phyloP scores from a whole-genome alignment of 2,113 vertebrate genomes.

The Thamnaconus septentrionalis region DNA sequence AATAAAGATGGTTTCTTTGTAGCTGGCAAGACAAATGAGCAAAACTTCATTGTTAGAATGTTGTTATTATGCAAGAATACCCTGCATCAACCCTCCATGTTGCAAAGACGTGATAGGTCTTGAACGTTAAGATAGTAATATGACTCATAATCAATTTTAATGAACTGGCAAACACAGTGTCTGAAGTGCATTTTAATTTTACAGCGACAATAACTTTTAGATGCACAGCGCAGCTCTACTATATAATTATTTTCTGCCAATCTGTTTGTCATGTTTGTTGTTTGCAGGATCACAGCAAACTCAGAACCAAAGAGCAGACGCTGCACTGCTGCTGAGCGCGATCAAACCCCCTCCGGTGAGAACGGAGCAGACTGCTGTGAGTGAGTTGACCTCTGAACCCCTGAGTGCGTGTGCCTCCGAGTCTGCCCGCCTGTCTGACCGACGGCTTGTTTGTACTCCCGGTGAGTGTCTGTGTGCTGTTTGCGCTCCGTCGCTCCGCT shows the following conservation, averaged over 20 bases:
- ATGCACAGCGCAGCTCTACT: not conserved
- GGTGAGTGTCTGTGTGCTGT: slow-evolving; percentile 1
- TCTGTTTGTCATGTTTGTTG: too few species aligned
- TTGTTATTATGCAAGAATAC: too few species aligned
- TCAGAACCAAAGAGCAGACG: slow-evolving; percentile 22
- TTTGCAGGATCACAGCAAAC: not conserved
- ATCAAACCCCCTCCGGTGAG: slow-evolving; percentile 25
- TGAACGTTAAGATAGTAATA: too few species aligned
- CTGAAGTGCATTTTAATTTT: too few species aligned
- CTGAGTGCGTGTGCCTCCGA: slow-evolving; percentile 8
- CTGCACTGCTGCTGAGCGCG: slow-evolving; percentile 14
- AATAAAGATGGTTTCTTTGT: too few species aligned
- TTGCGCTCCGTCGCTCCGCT: not conserved
- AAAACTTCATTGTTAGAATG: too few species aligned
- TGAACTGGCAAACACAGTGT: too few species aligned
- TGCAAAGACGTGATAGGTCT: too few species aligned
- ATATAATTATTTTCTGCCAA: too few species aligned
- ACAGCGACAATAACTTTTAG: not conserved
- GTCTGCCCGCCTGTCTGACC: slow-evolving; percentile 33
- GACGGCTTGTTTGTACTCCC: slow-evolving; percentile 16
- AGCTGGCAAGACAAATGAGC: too few species aligned
- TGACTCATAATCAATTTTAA: too few species aligned
- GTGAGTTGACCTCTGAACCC: slow-evolving; percentile 54
- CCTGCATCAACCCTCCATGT: too few species aligned
- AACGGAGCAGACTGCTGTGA: slow-evolving; percentile 32